Evolutionary conservation across 1,140 invertebrate genomes (phyloP).

Genomic region (Drosophila yakuba): DNA sequence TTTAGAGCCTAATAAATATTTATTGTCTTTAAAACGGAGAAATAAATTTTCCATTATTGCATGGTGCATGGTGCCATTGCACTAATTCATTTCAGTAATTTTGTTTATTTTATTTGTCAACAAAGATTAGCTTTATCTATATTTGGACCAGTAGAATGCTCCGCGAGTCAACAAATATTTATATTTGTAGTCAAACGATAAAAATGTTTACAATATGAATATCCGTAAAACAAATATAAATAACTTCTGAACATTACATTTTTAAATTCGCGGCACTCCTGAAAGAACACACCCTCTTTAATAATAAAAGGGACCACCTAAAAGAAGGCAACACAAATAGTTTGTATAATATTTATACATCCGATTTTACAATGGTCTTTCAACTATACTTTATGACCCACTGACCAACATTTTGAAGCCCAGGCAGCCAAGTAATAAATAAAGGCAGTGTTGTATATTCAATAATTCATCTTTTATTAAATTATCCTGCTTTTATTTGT

Average conservation of each 20-base stretch:
- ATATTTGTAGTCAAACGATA: background rate
- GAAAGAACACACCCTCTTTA: background rate
- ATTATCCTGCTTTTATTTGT: conserved; percentile 51
- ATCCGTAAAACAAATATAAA: background rate
- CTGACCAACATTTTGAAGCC: background rate
- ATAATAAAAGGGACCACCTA: background rate
- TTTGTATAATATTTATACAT: background rate
- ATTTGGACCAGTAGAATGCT: conserved; percentile 6
- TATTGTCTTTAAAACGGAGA: conserved; percentile 7
- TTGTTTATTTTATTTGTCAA: conserved; percentile 1
- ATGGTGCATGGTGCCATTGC: background rate
- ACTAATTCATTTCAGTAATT: background rate
- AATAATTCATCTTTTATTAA: conserved; percentile 62
- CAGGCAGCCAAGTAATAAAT: background rate
- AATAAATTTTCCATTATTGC: conserved; percentile 27
- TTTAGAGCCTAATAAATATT: conserved; percentile 26
- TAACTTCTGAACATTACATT: background rate
- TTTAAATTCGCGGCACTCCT: background rate
- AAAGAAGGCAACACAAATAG: background rate
- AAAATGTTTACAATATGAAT: background rate
- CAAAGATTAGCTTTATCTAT: background rate
- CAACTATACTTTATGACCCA: background rate
- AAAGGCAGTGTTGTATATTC: conserved; percentile 34
- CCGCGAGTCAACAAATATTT: background rate
- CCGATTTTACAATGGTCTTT: background rate